Evolutionary conservation across 2,797 vertebrate species (phyloP).

Genomic region (Pipistrellus kuhlii): DNA sequence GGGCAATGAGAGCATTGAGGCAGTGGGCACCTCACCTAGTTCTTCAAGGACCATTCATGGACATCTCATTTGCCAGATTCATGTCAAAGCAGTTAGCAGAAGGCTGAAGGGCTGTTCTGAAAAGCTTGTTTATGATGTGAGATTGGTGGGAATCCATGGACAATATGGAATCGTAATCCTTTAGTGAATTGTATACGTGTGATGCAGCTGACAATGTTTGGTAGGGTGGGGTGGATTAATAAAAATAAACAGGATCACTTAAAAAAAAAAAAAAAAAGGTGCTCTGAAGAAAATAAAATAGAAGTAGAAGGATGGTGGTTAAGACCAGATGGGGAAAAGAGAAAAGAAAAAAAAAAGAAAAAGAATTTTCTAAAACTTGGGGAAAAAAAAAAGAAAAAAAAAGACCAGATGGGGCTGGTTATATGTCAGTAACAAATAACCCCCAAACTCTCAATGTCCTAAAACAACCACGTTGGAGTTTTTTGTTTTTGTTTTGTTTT

Average conservation of each 20-base stretch:
- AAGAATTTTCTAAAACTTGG: too few relatives aligned
- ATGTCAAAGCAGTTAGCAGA: neutral
- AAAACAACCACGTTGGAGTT: neutral
- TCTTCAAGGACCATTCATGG: neutral
- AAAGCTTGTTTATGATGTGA: neutral
- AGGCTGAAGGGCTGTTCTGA: neutral
- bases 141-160: neutral
- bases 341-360: too few relatives aligned
- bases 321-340: neutral
- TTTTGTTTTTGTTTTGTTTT: neutral
- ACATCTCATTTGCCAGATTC: neutral
- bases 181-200: neutral
- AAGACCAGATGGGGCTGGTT: neutral
- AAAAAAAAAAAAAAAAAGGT: too few relatives aligned
- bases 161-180: neutral
- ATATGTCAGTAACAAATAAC: neutral
- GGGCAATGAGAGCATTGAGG: neutral
- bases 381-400: too few relatives aligned
- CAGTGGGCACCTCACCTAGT: neutral
- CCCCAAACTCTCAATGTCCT: neutral
- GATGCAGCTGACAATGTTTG: neutral
- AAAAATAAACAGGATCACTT: constrained; percentile 24
- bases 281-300: too few relatives aligned
- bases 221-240: neutral
- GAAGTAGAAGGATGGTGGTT: neutral